Evolutionary conservation across 2,888 invertebrate genomes (phyloP), one percentile per base, ranked within the genome.

Genomic region (Pseudococcus longispinus): DNA sequence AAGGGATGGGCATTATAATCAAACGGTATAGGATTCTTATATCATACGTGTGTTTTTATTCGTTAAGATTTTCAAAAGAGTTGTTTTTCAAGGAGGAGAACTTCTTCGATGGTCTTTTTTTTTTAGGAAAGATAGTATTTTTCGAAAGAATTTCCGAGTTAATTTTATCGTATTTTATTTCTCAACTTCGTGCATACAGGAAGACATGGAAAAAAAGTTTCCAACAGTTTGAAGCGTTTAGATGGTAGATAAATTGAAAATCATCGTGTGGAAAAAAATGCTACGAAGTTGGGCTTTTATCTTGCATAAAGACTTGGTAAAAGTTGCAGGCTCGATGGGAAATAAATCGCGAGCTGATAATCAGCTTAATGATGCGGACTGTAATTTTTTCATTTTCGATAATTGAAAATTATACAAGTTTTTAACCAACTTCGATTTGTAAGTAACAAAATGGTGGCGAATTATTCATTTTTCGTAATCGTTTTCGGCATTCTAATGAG

Each of bases 1-100:
- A 80, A 80, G 77, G 77, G 77, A 80, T 42, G 42, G 74, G 77
- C 18, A 80, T 80, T 42, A 42, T 80, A 20, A 80, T 80, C 77
- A 42, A 42, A 80, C 77, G n/a, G 42, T 80, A 42, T 20, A 80
- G 42, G 42, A 20, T 42, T 80, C 42, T 42, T 42, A 42, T 29
- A 60, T 60, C 60, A 60, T 60, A 13, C 60, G 60, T 20, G 60
- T 60, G 60, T 60, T 60, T 60, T 60, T 60, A 60, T 60, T 60
- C 60, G 60, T 20, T 13, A 23, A 55, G n/a, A 55, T 55, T 55
- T 55, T 55, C 20, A 55, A 55, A 60, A 60, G 23, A 1, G 8
- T n/a, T 20, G 1, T 9, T 11, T 60, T 60, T 60, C 23, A 23
- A 60, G 23, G 23, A 60, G 60, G 20, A 55, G 23, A 60, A 23